These are phyloP conservation scores for Alethe diademata DNA, from an alignment of 2,113 vertebrate genomes.

Conservation along the genomic window DNA sequence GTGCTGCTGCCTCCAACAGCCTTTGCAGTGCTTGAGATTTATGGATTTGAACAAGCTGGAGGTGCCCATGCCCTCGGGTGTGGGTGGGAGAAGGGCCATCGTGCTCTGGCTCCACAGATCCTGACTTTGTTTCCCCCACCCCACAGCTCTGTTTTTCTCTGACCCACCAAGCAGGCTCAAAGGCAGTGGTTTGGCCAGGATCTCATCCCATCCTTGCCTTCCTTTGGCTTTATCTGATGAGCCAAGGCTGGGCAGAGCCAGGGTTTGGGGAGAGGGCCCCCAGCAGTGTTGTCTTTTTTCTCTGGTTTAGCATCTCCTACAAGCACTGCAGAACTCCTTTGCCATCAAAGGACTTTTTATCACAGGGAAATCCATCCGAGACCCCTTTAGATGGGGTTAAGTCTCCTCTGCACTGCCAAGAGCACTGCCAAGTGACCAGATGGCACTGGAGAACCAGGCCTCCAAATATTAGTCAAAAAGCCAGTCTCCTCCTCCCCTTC, in stretches of 20 bases:
- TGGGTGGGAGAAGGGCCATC: neutral
- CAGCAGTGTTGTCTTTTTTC: neutral
- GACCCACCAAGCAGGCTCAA: neutral
- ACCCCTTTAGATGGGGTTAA: neutral
- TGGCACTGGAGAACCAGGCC: slow-evolving; percentile 38
- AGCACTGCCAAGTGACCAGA: slow-evolving; percentile 47
- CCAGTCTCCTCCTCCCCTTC: slow-evolving; percentile 6
- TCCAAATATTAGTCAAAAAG: slow-evolving; percentile 29
- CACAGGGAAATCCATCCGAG: neutral
- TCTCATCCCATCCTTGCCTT: neutral
- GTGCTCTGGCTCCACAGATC: neutral
- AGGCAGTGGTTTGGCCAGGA: neutral
- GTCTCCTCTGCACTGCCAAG: neutral
- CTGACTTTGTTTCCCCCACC: neutral
- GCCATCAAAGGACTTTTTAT: neutral
- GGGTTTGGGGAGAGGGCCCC: neutral
- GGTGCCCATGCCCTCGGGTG: neutral
- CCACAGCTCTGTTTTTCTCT: rapidly evolving
- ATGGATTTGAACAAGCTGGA: neutral
- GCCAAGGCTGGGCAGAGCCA: neutral
- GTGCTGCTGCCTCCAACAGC: neutral
- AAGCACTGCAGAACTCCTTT: neutral
- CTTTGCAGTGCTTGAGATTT: neutral
- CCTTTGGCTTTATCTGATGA: neutral
- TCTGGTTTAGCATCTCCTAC: neutral